phyloP scores from a whole-genome alignment of 2,113 vertebrate genomes.

The Myiagra hebetior region DNA sequence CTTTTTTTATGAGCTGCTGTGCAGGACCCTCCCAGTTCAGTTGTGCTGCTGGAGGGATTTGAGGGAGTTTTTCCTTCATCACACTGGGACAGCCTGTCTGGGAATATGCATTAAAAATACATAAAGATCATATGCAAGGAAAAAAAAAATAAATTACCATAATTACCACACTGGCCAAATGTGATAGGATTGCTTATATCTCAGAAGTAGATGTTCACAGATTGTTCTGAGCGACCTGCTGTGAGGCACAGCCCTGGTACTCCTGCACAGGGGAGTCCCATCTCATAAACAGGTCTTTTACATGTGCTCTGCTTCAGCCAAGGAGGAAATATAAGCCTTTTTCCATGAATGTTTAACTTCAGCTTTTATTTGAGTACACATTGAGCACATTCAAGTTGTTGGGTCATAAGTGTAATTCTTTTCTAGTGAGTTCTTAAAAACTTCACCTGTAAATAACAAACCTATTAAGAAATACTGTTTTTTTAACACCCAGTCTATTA shows the following conservation, averaged over 20 bases:
- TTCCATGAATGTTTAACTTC: not conserved
- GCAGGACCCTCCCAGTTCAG: fast-evolving
- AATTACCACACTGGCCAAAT: not conserved
- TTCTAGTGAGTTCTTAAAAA: slow-evolving; percentile 3
- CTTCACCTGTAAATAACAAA: slow-evolving; percentile 21
- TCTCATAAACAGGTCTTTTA: not conserved
- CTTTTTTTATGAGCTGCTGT: not conserved
- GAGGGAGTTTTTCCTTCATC: not conserved
- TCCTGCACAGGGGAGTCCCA: not conserved
- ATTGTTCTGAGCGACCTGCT: not conserved
- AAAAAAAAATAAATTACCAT: not conserved
- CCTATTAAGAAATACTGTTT: not conserved
- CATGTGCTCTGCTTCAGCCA: not conserved
- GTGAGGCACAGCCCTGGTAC: not conserved
- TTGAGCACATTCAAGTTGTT: not conserved
- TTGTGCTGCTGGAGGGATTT: not conserved
- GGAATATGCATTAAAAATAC: not conserved
- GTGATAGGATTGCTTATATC: not conserved
- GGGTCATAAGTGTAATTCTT: not conserved
- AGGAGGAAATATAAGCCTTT: not conserved
- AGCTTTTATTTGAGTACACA: not conserved
- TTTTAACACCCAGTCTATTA: not conserved
- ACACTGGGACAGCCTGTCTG: not conserved
- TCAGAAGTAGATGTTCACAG: not conserved
- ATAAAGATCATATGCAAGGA: not conserved